These are phyloP conservation scores for Mimas tiliae DNA, from an alignment of 2,888 invertebrate genomes.

Conservation along the genomic window DNA sequence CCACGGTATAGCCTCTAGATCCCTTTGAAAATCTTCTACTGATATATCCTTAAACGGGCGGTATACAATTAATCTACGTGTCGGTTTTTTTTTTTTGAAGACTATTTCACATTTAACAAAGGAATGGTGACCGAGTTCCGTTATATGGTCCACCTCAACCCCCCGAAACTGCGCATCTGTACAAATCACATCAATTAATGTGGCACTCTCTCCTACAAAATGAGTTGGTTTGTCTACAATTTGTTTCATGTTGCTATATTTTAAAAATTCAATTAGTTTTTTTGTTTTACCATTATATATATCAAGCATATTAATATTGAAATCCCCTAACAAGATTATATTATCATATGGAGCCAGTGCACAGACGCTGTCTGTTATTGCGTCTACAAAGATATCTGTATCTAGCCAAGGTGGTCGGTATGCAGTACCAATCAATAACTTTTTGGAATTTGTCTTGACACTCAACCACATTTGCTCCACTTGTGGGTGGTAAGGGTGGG, in stretches of 20 bases:
- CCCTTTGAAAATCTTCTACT: not conserved
- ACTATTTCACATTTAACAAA: constrained; percentile 15
- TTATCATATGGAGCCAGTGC: not conserved
- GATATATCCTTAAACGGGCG: constrained; percentile 22
- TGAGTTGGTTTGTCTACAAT: constrained; percentile 2
- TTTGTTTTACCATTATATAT: not conserved
- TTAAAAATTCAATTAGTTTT: not conserved
- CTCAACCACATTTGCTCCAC: too few relatives aligned
- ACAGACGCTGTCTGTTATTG: not conserved
- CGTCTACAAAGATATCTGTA: not conserved
- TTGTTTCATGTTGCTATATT: not conserved
- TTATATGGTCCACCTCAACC: not conserved
- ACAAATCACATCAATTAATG: constrained; percentile 11
- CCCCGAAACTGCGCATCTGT: constrained; percentile 5
- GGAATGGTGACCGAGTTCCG: not conserved
- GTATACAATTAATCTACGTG: not conserved
- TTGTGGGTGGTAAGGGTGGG: too few relatives aligned
- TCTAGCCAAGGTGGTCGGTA: constrained; percentile 23
- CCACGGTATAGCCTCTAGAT: constrained; percentile 5
- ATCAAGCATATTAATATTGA: constrained; percentile 9
- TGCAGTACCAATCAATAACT: not conserved
- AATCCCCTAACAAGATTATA: constrained; percentile 20
- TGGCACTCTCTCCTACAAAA: not conserved
- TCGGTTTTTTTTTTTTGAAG: constrained; percentile 5
- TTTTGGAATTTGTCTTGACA: too few relatives aligned